These are phyloP conservation scores for Rallus limicola DNA, from an alignment of 2,113 vertebrate species.

Conservation along the genomic window DNA sequence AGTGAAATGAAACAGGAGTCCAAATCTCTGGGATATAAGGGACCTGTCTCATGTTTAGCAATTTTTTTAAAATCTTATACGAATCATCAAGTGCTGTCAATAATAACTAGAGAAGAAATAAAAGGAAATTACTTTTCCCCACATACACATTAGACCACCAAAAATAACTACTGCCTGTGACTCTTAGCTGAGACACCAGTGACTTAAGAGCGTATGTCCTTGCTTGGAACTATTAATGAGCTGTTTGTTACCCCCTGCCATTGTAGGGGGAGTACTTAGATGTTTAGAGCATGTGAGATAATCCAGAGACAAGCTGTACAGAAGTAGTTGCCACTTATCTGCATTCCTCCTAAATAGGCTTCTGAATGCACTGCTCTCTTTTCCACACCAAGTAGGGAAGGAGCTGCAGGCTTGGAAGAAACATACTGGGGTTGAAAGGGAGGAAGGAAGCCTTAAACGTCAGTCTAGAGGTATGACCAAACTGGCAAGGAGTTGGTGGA, in stretches of 20 bases:
- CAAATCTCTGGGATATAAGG: not conserved
- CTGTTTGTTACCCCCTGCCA: conserved; percentile 27
- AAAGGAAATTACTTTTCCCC: conserved; percentile 11
- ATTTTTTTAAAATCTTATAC: not conserved
- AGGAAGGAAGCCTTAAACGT: not conserved
- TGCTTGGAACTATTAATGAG: conserved; percentile 37
- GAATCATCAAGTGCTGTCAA: not conserved
- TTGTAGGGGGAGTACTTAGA: not conserved
- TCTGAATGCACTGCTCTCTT: not conserved
- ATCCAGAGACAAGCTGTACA: conserved; percentile 45
- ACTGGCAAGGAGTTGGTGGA: not conserved
- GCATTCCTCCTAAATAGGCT: conserved; percentile 58
- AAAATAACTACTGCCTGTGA: not conserved
- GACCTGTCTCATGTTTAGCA: not conserved
- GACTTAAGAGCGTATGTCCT: conserved; percentile 9
- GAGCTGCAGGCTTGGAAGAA: conserved; percentile 21
- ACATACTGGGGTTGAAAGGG: not conserved
- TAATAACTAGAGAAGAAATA: not conserved
- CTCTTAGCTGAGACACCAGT: conserved; percentile 10
- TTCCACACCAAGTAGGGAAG: conserved; percentile 70
- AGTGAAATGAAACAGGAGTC: not conserved
- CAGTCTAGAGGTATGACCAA: not conserved
- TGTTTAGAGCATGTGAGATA: conserved; percentile 51
- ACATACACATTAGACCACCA: not conserved
- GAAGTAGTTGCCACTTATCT: conserved; percentile 61